Percentiles rank a stretch among this genome's conserved stretches.
Conservation (phyloP, 2,888 invertebrate genomes). For the Phaonia tiefii region DNA sequence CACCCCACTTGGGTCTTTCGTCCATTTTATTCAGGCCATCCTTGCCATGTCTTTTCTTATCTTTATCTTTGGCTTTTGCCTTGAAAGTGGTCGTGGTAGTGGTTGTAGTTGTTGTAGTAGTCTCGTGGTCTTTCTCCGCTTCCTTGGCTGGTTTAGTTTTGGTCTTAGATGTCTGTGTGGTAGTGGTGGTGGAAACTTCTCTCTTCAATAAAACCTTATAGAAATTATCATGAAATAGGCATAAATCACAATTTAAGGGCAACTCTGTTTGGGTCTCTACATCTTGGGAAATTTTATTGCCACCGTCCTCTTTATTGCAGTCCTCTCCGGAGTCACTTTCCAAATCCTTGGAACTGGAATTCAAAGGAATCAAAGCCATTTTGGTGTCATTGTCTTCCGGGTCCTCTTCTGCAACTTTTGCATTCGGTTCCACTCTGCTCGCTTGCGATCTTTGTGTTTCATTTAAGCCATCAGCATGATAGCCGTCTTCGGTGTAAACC, state of each 20-base stretch:
- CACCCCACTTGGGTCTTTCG: conserved; percentile 88
- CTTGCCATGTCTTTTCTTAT: conserved; percentile 74
- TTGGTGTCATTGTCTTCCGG: conserved; percentile 64
- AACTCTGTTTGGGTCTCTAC: conserved; percentile 79
- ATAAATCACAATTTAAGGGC: conserved; percentile 78
- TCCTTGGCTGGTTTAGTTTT: conserved; percentile 72
- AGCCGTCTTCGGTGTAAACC: conserved; percentile 74
- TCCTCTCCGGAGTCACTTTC: conserved; percentile 61
- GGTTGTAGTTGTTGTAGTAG: conserved; percentile 73
- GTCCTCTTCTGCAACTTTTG: conserved; percentile 67
- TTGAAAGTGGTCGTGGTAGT: conserved; percentile 79
- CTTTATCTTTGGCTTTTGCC: conserved; percentile 78
- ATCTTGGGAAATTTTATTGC: conserved; percentile 69
- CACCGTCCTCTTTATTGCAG: neutral
- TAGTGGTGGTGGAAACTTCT: conserved; percentile 80
- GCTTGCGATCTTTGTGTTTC: conserved; percentile 40
- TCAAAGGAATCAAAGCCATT: conserved; percentile 73
- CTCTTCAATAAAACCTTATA: conserved; percentile 79
- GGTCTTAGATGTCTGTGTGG: conserved; percentile 77
- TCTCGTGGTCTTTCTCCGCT: conserved; percentile 70
- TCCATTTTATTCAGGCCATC: conserved; percentile 80
- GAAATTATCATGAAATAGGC: conserved; percentile 79
- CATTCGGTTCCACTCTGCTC: neutral
- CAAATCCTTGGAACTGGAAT: neutral
- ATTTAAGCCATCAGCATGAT: conserved; percentile 65